phyloP scores from a whole-genome alignment of 2,797 vertebrate species.

The Antennarius maculatus region DNA sequence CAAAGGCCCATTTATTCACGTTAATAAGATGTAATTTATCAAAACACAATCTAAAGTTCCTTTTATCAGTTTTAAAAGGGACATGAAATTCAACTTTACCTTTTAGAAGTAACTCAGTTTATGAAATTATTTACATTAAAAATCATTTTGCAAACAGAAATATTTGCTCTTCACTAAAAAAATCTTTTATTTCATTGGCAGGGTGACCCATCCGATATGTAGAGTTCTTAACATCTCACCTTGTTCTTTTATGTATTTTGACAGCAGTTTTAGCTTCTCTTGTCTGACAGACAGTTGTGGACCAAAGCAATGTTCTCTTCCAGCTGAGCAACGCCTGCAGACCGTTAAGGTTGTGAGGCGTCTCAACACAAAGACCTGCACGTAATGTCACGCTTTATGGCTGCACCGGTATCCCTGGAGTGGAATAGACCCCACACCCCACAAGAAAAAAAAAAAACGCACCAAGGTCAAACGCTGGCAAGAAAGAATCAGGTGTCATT shows the following conservation, averaged over 20 bases:
- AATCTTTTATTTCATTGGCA: conserved; percentile 2
- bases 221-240: too few species aligned
- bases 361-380: conserved; percentile 38
- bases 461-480: conserved; percentile 31
- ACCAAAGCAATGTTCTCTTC: conserved; percentile 41
- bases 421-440: background rate
- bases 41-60: too few species aligned
- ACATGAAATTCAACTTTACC: too few species aligned
- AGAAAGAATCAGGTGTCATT: conserved; percentile 32
- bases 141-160: too few species aligned
- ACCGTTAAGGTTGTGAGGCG: conserved; percentile 55
- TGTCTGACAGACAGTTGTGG: conserved; percentile 17
- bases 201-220: background rate
- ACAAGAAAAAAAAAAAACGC: conserved; percentile 22
- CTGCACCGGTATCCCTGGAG: conserved; percentile 42
- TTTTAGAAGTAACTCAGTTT: too few species aligned
- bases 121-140: too few species aligned
- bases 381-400: conserved; percentile 69
- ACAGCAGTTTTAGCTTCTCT: too few species aligned
- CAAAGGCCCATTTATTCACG: too few species aligned
- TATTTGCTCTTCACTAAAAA: too few species aligned
- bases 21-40: too few species aligned
- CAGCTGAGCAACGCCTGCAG: conserved; percentile 33
- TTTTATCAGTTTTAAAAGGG: too few species aligned
- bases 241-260: too few species aligned